phyloP scores from a whole-genome alignment of 2,113 vertebrate species.

The Synodontis membranacea region DNA sequence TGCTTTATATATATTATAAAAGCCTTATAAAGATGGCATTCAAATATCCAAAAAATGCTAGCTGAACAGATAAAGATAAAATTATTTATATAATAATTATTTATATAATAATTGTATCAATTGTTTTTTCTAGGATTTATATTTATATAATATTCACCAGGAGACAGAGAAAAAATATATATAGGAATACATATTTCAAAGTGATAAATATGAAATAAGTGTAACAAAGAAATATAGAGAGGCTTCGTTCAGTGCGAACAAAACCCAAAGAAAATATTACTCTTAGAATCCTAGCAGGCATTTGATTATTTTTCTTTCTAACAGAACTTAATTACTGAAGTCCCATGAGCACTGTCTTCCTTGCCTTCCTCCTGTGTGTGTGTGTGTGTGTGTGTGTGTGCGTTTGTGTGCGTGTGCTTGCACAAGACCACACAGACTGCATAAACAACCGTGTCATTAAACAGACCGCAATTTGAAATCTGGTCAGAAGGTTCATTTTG shows the following conservation, averaged over 20 bases:
- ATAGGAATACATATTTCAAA: neutral
- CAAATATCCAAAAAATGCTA: neutral
- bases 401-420: neutral
- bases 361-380: neutral
- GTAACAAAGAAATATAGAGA: conserved; percentile 31
- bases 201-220: neutral
- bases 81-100: neutral
- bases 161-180: neutral
- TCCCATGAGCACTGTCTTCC: conserved; percentile 26
- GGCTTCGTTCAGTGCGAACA: conserved; percentile 31
- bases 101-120: neutral
- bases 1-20: neutral
- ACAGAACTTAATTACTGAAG: conserved; percentile 60
- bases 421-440: conserved; percentile 57
- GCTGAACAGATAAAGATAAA: neutral
- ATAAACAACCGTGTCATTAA: conserved; percentile 36
- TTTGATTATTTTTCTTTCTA: conserved; percentile 70
- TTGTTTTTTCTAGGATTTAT: neutral
- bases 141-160: neutral
- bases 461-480: conserved; percentile 40
- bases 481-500: conserved; percentile 49
- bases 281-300: conserved; percentile 57
- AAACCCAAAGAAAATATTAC: conserved; percentile 67
- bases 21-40: neutral
- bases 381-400: conserved; percentile 4